phyloP scores from a whole-genome alignment of 2,113 vertebrate species.

The Turdus rufiventris region DNA sequence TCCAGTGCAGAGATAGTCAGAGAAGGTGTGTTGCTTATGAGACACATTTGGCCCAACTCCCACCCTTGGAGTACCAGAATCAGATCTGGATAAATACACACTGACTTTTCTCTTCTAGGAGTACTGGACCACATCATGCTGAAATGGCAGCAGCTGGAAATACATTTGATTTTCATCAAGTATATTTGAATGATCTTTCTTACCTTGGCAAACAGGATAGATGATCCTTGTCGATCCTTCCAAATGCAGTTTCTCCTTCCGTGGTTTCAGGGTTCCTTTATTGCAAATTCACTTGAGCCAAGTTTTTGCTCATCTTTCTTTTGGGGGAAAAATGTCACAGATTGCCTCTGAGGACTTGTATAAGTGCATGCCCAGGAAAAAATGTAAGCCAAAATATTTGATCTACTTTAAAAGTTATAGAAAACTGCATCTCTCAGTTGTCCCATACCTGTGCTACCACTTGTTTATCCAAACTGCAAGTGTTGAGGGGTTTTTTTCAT shows the following conservation, averaged over 20 bases:
- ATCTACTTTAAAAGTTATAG: not conserved
- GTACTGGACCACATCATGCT: not conserved
- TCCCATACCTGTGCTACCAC: not conserved
- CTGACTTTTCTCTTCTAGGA: conserved; percentile 19
- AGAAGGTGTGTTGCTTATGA: not conserved
- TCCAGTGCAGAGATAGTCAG: not conserved
- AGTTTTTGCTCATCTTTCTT: not conserved
- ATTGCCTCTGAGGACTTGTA: not conserved
- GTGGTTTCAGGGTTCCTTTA: not conserved
- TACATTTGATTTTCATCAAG: conserved; percentile 24
- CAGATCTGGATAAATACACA: not conserved
- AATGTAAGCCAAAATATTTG: not conserved
- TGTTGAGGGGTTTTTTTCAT: not conserved
- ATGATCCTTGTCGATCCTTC: not conserved
- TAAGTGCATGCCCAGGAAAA: not conserved
- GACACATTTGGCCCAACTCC: not conserved
- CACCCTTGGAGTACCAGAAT: not conserved
- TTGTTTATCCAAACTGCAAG: not conserved
- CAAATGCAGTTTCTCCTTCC: not conserved
- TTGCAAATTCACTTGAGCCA: not conserved
- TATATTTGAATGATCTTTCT: conserved; percentile 17
- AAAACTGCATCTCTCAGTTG: not conserved
- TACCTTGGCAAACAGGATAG: not conserved
- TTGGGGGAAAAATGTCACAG: not conserved
- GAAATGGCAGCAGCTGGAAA: conserved; percentile 5